Evolutionary conservation across 2,888 invertebrate genomes (phyloP).

Genomic region (Idaea dimidiata): DNA sequence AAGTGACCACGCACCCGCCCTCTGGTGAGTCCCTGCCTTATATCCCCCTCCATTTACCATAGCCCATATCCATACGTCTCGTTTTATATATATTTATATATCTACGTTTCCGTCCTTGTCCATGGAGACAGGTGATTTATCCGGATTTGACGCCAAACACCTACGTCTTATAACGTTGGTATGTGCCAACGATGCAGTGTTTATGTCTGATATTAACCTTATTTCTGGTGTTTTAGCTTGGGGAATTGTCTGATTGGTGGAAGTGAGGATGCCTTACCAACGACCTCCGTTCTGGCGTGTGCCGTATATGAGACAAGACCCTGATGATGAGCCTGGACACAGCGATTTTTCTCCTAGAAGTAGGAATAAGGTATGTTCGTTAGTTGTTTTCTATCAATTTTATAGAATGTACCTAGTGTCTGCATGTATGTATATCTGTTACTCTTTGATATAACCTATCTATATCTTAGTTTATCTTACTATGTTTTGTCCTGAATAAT

Average conservation of each 20-base stretch:
- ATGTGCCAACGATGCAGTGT: constrained; percentile 23
- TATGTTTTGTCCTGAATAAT: too few species aligned
- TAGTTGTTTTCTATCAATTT: background rate
- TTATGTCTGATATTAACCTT: constrained; percentile 14
- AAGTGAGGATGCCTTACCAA: constrained; percentile 77
- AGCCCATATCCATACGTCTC: constrained; percentile 26
- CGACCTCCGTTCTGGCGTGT: constrained; percentile 84
- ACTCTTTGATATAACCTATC: too few species aligned
- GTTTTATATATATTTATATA: constrained; percentile 36
- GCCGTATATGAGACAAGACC: constrained; percentile 67
- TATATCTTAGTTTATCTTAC: too few species aligned
- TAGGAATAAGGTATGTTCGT: constrained; percentile 16
- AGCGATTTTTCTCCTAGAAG: constrained; percentile 51
- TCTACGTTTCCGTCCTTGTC: constrained; percentile 40
- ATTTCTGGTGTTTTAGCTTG: constrained; percentile 35
- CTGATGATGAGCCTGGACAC: constrained; percentile 55
- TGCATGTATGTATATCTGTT: too few species aligned
- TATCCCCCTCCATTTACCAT: constrained; percentile 34
- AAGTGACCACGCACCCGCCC: constrained; percentile 57
- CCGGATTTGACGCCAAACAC: constrained; percentile 52
- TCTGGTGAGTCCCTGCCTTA: constrained; percentile 63
- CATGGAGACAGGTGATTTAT: constrained; percentile 57
- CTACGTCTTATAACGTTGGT: constrained; percentile 38
- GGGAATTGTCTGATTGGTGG: constrained; percentile 26
- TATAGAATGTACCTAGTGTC: too few species aligned